Conservation (phyloP, 2,888 invertebrate species). For the Entomobrya proxima region DNA sequence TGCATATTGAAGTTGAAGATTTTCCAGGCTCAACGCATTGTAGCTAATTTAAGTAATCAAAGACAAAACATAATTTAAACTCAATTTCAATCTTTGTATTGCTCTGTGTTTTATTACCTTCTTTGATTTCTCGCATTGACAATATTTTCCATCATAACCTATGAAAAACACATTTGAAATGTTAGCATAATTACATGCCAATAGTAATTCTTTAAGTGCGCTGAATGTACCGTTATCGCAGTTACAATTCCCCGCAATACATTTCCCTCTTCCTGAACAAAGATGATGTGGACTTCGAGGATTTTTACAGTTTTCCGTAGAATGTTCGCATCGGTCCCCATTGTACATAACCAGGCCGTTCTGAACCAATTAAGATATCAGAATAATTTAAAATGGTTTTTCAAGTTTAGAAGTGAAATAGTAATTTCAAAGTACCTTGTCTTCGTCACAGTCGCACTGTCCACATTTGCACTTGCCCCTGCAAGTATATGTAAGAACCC, state of each 20-base stretch:
- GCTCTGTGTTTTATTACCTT: constrained; percentile 30
- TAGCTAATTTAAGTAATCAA: constrained; percentile 15
- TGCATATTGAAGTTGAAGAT: constrained; percentile 6
- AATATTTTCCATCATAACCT: constrained; percentile 49
- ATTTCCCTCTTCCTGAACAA: constrained; percentile 51
- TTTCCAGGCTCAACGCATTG: constrained; percentile 61
- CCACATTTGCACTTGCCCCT: constrained; percentile 69
- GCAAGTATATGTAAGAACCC: not conserved
- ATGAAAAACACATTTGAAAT: not conserved
- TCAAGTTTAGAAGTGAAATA: no score
- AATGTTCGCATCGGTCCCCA: constrained; percentile 61
- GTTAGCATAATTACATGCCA: no score
- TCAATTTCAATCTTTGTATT: not conserved
- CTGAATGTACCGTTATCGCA: no score
- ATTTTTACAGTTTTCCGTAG: constrained; percentile 24
- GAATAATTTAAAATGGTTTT: no score
- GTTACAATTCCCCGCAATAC: not conserved
- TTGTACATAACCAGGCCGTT: not conserved
- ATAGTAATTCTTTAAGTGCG: no score
- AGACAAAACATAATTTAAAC: not conserved
- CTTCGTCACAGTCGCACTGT: constrained; percentile 48
- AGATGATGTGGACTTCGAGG: not conserved
- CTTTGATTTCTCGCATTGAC: constrained; percentile 53
- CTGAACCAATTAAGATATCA: no score
- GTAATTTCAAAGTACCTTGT: not conserved